A percentile compares a stretch with the other conserved stretches of the same genome.
Evolutionary conservation across 2,888 invertebrate genomes (phyloP).

Genomic region (Pterobdella sp.): DNA sequence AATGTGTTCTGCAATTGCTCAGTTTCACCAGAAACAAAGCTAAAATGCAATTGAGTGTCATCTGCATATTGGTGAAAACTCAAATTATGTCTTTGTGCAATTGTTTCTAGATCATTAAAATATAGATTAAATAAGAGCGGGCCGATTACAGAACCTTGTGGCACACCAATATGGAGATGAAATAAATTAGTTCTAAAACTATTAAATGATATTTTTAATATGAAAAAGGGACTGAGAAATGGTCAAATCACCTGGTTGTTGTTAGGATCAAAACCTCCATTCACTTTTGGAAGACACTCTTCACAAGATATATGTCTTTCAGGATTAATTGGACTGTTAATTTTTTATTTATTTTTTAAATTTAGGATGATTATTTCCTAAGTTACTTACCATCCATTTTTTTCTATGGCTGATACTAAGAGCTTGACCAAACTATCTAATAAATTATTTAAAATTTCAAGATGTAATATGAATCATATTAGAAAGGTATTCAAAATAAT

Average conservation of each 20-base stretch:
- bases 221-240: too few relatives aligned
- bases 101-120: too few relatives aligned
- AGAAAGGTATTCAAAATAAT: slow-evolving; percentile 30
- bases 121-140: too few relatives aligned
- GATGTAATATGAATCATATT: neutral
- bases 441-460: slow-evolving; percentile 32
- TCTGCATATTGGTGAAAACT: too few relatives aligned
- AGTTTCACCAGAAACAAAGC: too few relatives aligned
- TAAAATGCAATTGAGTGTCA: too few relatives aligned
- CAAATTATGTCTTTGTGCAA: too few relatives aligned
- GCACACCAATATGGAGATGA: too few relatives aligned
- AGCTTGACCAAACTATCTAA: slow-evolving; percentile 70
- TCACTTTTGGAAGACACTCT: slow-evolving; percentile 71
- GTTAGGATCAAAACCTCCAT: slow-evolving; percentile 81
- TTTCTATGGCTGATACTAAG: slow-evolving; percentile 74
- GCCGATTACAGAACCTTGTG: too few relatives aligned
- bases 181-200: too few relatives aligned
- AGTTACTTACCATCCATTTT: slow-evolving; percentile 65
- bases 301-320: slow-evolving; percentile 85
- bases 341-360: neutral
- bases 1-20: too few relatives aligned
- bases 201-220: too few relatives aligned
- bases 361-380: neutral
- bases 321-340: slow-evolving; percentile 68
- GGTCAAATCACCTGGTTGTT: slow-evolving; percentile 75